phyloP scores from a whole-genome alignment of 2,113 vertebrate species.

The Dipodomys ordii region DNA sequence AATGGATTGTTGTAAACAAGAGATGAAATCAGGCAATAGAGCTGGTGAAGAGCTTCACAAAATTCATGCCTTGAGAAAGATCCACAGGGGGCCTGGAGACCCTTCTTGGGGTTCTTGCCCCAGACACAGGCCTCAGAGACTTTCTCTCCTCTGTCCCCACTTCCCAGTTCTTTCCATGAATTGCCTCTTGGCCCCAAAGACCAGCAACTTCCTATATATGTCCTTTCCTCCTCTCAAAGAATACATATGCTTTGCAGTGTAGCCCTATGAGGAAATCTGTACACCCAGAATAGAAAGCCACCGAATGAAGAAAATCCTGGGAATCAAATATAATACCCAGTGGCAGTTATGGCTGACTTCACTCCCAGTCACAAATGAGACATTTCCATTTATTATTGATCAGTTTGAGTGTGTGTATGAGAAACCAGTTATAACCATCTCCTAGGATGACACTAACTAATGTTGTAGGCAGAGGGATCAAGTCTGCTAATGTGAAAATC shows the following conservation, averaged over 20 bases:
- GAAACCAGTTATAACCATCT: not conserved
- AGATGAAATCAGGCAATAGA: not conserved
- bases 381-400: conserved; percentile 10
- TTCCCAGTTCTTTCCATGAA: not conserved
- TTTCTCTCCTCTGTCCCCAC: not conserved
- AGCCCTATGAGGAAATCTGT: not conserved
- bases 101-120: not conserved
- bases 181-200: not conserved
- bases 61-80: not conserved
- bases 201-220: not conserved
- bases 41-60: not conserved
- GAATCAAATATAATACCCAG: not conserved
- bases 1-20: not conserved
- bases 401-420: not conserved
- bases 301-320: not conserved
- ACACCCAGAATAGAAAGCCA: not conserved
- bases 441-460: not conserved
- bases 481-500: not conserved
- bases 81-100: not conserved
- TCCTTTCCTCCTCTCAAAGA: not conserved
- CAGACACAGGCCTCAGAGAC: not conserved
- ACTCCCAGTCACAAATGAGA: not conserved
- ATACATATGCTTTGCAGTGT: not conserved
- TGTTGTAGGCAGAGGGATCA: not conserved
- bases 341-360: not conserved